phyloP scores from a whole-genome alignment of 2,888 invertebrate genomes.

The Drosophila rellima region DNA sequence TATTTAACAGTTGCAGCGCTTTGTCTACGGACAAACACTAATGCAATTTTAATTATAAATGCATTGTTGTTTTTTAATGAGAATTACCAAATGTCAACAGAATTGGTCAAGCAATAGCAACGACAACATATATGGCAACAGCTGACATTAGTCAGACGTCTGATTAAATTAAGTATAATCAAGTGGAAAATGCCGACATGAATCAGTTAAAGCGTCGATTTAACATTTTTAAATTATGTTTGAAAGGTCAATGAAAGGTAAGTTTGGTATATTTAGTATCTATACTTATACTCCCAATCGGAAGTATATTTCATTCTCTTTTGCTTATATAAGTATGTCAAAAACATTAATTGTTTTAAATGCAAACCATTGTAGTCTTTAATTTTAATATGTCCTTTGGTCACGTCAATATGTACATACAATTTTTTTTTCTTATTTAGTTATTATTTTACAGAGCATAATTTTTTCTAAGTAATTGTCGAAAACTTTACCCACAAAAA shows the following conservation, averaged over 20 bases:
- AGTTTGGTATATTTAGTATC: background rate
- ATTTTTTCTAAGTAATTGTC: no score
- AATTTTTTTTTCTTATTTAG: no score
- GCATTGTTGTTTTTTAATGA: conserved; percentile 63
- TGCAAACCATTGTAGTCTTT: no score
- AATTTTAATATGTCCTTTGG: no score
- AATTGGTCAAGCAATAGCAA: conserved; percentile 31
- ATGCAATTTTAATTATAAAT: conserved; percentile 70
- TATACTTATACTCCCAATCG: no score
- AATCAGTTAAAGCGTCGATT: conserved; percentile 26
- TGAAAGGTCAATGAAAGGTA: conserved; percentile 19
- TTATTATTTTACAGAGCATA: no score
- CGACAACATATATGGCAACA: conserved; percentile 11
- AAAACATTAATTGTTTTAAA: no score
- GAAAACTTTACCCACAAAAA: no score
- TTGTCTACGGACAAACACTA: conserved; percentile 52
- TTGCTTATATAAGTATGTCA: no score
- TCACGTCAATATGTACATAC: no score
- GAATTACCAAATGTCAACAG: conserved; percentile 64
- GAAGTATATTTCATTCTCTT: no score
- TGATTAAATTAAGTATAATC: conserved; percentile 47
- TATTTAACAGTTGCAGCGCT: conserved; percentile 1
- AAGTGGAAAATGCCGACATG: conserved; percentile 41
- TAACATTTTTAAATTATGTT: background rate
- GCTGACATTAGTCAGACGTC: conserved; percentile 21